These are phyloP conservation scores for Melolontha melolontha DNA, from an alignment of 2,888 invertebrate genomes.

Conservation along the genomic window DNA sequence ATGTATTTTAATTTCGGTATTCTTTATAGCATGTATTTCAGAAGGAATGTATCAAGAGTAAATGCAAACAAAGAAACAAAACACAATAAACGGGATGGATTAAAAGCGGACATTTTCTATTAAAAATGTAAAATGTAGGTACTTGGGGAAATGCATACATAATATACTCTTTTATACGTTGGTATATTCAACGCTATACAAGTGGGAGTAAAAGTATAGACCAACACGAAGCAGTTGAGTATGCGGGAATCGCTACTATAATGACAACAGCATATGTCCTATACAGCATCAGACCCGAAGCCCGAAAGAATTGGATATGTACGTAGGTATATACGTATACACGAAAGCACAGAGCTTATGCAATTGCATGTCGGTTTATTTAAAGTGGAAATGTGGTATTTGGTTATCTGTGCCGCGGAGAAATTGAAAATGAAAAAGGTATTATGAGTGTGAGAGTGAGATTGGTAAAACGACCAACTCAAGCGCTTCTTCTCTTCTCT, in stretches of 20 bases:
- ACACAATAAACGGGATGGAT: slow-evolving; percentile 60
- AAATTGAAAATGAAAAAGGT: slow-evolving; percentile 46
- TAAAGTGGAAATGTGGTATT: slow-evolving; percentile 46
- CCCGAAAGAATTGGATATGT: slow-evolving; percentile 40
- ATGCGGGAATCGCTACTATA: slow-evolving; percentile 19
- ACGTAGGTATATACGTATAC: slow-evolving; percentile 11
- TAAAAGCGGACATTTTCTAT: slow-evolving; percentile 63
- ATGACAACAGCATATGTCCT: slow-evolving; percentile 41
- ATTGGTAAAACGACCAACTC: slow-evolving; percentile 24
- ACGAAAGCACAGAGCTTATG: slow-evolving; percentile 31
- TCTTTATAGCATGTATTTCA: background rate
- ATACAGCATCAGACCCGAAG: slow-evolving; percentile 27
- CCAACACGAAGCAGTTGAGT: slow-evolving; percentile 18
- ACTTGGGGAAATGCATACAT: slow-evolving; percentile 63
- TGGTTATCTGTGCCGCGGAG: slow-evolving; percentile 44
- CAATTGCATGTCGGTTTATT: slow-evolving; percentile 45
- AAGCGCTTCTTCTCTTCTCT: slow-evolving; percentile 6
- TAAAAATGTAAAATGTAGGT: slow-evolving; percentile 64
- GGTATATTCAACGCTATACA: slow-evolving; percentile 23
- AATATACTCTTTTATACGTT: slow-evolving; percentile 53
- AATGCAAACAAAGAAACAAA: slow-evolving; percentile 46
- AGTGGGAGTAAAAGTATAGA: slow-evolving; percentile 29
- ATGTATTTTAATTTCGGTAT: too few relatives aligned
- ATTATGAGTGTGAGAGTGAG: slow-evolving; percentile 39
- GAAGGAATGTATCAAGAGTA: slow-evolving; percentile 23